These are phyloP conservation scores for Calameuta pallipes DNA, from an alignment of 2,888 invertebrate genomes.

Conservation along the genomic window DNA sequence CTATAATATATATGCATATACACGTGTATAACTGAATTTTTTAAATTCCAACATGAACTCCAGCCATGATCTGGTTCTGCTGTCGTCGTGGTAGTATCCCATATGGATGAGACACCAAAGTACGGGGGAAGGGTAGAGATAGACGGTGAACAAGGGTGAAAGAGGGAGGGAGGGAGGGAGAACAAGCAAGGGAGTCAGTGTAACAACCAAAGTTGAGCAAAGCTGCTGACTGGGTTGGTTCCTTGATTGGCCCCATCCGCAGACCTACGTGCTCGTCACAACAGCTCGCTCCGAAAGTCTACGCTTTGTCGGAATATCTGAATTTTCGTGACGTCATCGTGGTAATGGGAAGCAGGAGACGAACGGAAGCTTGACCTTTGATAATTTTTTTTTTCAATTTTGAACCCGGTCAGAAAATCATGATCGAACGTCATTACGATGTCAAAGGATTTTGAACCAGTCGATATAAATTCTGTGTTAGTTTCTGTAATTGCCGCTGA, in stretches of 20 bases:
- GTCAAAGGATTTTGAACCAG: no score
- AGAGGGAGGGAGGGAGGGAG: slow-evolving; percentile 29
- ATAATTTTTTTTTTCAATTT: no score
- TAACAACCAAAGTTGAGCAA: slow-evolving; percentile 57
- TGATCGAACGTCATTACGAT: no score
- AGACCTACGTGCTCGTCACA: slow-evolving; percentile 66
- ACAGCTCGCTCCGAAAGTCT: slow-evolving; percentile 48
- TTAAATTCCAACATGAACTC: no score
- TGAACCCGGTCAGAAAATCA: no score
- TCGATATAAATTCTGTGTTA: background rate
- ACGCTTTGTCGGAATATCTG: slow-evolving; percentile 18
- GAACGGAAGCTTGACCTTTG: no score
- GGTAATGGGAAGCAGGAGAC: no score
- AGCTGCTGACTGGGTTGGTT: slow-evolving; percentile 60
- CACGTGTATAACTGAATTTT: no score
- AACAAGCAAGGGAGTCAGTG: slow-evolving; percentile 31
- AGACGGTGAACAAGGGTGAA: slow-evolving; percentile 10
- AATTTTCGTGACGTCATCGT: slow-evolving; percentile 8
- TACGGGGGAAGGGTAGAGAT: slow-evolving; percentile 8
- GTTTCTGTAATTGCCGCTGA: slow-evolving; percentile 21
- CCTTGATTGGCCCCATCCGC: slow-evolving; percentile 65
- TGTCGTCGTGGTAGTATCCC: background rate
- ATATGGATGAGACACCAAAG: slow-evolving; percentile 45
- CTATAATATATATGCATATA: no score
- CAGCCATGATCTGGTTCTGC: no score